These are phyloP conservation scores for Pelusios castaneus DNA, from an alignment of 2,113 vertebrate genomes.

Conservation along the genomic window DNA sequence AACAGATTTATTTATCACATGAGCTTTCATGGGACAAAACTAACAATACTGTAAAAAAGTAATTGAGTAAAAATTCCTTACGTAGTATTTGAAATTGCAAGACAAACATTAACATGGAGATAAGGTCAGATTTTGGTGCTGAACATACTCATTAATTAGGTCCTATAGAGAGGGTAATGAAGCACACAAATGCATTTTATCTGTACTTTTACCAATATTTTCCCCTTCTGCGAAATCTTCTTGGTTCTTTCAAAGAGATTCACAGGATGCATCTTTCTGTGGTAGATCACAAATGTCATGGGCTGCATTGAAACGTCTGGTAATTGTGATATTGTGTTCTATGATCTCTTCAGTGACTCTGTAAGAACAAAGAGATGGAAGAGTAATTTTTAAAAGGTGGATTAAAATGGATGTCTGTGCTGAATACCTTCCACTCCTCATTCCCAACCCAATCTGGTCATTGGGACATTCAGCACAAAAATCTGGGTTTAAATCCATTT, in stretches of 20 bases:
- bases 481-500: not conserved
- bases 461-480: not conserved
- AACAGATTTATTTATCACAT: too few species aligned
- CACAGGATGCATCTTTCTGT: not conserved
- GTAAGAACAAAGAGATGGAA: not conserved
- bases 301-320: not conserved
- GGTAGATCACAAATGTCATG: not conserved
- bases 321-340: fast-evolving
- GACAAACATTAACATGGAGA: conserved; percentile 43
- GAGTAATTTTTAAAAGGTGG: not conserved
- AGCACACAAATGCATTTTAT: conserved; percentile 21
- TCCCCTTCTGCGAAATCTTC: not conserved
- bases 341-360: fast-evolving
- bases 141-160: conserved; percentile 6
- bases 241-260: not conserved
- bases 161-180: not conserved
- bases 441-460: not conserved
- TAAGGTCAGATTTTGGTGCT: not conserved
- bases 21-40: too few species aligned
- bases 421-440: fast-evolving
- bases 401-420: too few species aligned
- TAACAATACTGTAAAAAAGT: not conserved
- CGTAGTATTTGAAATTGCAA: not conserved
- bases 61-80: not conserved
- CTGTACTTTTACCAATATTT: conserved; percentile 33